These are phyloP conservation scores for Cynaeus angustus DNA, from an alignment of 2,888 invertebrate species.

Conservation along the genomic window DNA sequence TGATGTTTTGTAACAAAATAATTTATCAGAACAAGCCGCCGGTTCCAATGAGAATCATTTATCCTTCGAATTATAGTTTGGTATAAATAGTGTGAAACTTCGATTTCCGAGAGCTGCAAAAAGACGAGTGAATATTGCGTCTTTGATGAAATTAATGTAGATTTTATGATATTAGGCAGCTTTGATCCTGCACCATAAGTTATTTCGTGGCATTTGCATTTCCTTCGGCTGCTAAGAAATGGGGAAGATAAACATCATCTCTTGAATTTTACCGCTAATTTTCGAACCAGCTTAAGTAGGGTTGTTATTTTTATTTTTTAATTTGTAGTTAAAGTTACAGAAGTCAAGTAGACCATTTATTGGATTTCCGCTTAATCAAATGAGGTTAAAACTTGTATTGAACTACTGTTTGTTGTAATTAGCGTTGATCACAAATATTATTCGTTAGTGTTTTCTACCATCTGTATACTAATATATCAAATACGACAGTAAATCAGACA, in stretches of 20 bases:
- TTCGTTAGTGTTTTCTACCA: no score
- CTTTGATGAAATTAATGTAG: slow-evolving; percentile 42
- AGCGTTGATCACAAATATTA: no score
- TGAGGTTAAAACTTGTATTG: no score
- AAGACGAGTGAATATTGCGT: slow-evolving; percentile 39
- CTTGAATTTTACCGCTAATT: slow-evolving; percentile 8
- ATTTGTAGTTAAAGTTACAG: no score
- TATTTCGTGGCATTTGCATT: slow-evolving; percentile 46
- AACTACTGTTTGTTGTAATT: no score
- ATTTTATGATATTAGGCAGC: slow-evolving; percentile 46
- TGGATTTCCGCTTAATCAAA: no score
- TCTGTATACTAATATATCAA: no score
- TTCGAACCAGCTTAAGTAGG: no score
- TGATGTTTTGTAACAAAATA: slow-evolving; percentile 16
- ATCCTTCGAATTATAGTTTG: slow-evolving; percentile 13
- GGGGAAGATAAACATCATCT: slow-evolving; percentile 37
- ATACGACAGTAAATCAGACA: no score
- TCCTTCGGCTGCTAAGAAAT: slow-evolving; percentile 23
- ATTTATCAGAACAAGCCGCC: slow-evolving; percentile 24
- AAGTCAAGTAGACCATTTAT: no score
- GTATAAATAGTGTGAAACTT: slow-evolving; percentile 16
- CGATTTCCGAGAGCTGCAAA: slow-evolving; percentile 31
- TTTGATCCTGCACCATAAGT: slow-evolving; percentile 45
- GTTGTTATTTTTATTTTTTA: no score
- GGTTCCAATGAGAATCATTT: slow-evolving; percentile 21